These are phyloP conservation scores for Eristalis pertinax DNA, from an alignment of 2,888 invertebrate genomes.

Conservation along the genomic window DNA sequence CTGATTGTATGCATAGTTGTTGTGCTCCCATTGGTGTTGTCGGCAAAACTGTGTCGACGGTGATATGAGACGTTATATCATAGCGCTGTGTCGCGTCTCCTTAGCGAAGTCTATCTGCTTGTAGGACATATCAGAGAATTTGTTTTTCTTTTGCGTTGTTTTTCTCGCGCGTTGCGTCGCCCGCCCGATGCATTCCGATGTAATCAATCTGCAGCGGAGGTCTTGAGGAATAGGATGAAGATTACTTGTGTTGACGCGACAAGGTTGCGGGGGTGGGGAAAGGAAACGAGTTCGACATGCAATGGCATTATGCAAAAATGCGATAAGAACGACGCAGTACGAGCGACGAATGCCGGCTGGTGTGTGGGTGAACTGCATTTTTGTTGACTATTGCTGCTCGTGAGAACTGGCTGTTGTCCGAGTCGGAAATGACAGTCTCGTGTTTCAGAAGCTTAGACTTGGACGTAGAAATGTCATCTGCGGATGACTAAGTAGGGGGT, in stretches of 20 bases:
- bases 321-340: conserved; percentile 24
- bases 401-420: conserved; percentile 28
- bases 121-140: conserved; percentile 49
- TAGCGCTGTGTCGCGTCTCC: conserved; percentile 28
- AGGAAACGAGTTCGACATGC: conserved; percentile 31
- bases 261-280: conserved; percentile 32
- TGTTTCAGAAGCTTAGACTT: neutral
- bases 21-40: neutral
- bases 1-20: conserved; percentile 19
- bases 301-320: conserved; percentile 62
- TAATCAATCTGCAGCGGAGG: conserved; percentile 32
- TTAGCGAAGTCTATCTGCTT: conserved; percentile 28
- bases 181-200: neutral
- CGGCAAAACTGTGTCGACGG: conserved; percentile 47
- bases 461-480: neutral
- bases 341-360: neutral
- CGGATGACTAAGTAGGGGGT: neutral
- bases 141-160: conserved; percentile 21
- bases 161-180: neutral
- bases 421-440: conserved; percentile 1
- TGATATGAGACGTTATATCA: conserved; percentile 55
- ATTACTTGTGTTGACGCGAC: conserved; percentile 36
- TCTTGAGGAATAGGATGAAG: conserved; percentile 52
- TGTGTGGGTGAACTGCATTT: neutral
- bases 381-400: conserved; percentile 2